A percentile compares a stretch with the other conserved stretches of the same genome.
phyloP scores from a whole-genome alignment of 2,888 invertebrate species.

The Branchellion lobata region DNA sequence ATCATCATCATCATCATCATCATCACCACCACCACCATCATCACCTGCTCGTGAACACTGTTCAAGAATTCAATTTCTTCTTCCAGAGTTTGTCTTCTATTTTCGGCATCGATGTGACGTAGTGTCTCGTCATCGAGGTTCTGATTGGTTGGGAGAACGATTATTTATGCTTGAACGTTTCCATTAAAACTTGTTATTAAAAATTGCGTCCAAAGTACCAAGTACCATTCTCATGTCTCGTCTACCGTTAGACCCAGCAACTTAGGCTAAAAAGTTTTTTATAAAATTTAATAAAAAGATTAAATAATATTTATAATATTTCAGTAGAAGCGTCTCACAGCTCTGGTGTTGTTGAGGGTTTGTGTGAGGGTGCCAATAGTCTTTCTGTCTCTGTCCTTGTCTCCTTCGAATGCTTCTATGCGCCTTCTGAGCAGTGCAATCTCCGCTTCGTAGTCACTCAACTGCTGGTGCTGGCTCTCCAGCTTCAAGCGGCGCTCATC shows the following conservation, averaged over 20 bases:
- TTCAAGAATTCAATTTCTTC: constrained; percentile 40
- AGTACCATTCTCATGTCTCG: too few species aligned
- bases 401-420: constrained; percentile 57
- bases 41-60: constrained; percentile 36
- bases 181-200: background rate
- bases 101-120: constrained; percentile 39
- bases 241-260: too few species aligned
- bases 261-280: too few species aligned
- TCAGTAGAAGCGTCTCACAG: too few species aligned
- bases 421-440: constrained; percentile 61
- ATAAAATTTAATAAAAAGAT: too few species aligned
- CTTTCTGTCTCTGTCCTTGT: constrained; percentile 60
- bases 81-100: constrained; percentile 37
- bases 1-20: constrained; percentile 18
- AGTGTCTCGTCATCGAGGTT: constrained; percentile 40
- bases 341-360: constrained; percentile 58
- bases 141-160: background rate
- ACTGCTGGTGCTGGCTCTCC: constrained; percentile 62
- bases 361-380: constrained; percentile 58
- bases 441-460: constrained; percentile 63
- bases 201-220: background rate
- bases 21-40: constrained; percentile 17
- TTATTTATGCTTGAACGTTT: background rate
- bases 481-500: constrained; percentile 60
- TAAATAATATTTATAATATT: too few species aligned